Percentiles rank a stretch among this genome's conserved stretches.
Evolutionary conservation across 2,888 invertebrate genomes (phyloP).

Genomic region (Caenorhabditis becei): DNA sequence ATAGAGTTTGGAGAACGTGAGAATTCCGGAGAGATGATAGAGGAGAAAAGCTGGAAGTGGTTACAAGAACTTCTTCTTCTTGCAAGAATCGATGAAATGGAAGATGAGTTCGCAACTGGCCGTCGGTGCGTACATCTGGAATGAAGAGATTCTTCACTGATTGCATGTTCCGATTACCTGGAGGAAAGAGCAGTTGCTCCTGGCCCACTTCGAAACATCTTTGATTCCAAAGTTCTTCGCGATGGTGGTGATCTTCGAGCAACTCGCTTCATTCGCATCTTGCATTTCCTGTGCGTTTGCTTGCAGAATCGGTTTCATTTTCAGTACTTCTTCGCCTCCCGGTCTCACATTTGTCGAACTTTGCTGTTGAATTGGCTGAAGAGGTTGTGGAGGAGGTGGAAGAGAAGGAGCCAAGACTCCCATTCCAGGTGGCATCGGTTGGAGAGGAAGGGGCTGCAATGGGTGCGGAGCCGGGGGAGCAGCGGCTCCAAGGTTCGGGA

Average conservation of each 20-base stretch:
- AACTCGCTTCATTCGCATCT: constrained; percentile 64
- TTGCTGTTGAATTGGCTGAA: constrained; percentile 45
- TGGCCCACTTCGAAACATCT: constrained; percentile 66
- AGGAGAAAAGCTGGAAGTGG: not conserved
- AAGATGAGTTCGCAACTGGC: constrained; percentile 67
- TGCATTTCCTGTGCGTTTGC: constrained; percentile 62
- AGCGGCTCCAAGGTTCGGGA: constrained; percentile 9
- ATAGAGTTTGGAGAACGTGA: constrained; percentile 26
- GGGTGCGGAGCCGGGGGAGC: constrained; percentile 11
- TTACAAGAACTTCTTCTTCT: constrained; percentile 63
- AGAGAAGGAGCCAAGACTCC: constrained; percentile 5
- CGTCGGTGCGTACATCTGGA: constrained; percentile 62
- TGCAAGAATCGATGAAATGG: constrained; percentile 70
- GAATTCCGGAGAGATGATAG: constrained; percentile 1
- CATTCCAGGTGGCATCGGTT: constrained; percentile 37
- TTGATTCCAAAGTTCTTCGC: constrained; percentile 63
- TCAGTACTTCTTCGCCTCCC: constrained; percentile 33
- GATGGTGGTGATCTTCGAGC: constrained; percentile 56
- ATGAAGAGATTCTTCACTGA: not conserved
- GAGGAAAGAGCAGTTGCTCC: constrained; percentile 64
- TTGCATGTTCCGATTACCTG: constrained; percentile 22
- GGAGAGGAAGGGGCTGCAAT: constrained; percentile 13
- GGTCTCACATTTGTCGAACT: constrained; percentile 17
- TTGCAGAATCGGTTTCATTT: constrained; percentile 58
- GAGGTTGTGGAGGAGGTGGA: constrained; percentile 24